Evolutionary conservation across 2,888 invertebrate species (phyloP).

Genomic region (Agonopterix arenella): DNA sequence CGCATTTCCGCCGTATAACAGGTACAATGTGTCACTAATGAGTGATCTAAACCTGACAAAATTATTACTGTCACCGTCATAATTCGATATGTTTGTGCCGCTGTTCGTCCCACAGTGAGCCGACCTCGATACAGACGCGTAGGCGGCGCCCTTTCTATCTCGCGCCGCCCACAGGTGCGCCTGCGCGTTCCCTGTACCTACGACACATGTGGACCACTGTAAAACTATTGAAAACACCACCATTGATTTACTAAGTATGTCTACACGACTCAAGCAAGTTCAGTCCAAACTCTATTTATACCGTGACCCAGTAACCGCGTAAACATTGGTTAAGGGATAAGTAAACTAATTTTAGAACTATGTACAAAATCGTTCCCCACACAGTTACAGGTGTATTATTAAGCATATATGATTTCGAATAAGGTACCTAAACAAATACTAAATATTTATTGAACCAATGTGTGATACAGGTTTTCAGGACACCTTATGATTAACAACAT

Average conservation of each 20-base stretch:
- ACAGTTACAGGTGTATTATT: neutral
- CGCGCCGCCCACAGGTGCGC: conserved; percentile 49
- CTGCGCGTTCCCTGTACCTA: neutral
- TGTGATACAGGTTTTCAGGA: too few relatives aligned
- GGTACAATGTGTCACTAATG: neutral
- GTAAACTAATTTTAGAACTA: neutral
- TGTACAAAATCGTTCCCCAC: neutral
- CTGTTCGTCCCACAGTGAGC: conserved; percentile 18
- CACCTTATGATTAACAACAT: too few relatives aligned
- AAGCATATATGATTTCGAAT: neutral
- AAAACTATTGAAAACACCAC: neutral
- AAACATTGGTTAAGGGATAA: conserved; percentile 1
- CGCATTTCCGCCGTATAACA: too few relatives aligned
- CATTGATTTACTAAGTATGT: neutral
- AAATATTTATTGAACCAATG: too few relatives aligned
- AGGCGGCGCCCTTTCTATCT: conserved; percentile 62
- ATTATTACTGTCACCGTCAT: neutral
- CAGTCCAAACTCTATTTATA: conserved; percentile 3
- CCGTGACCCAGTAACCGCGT: conserved; percentile 7
- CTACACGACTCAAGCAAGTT: neutral
- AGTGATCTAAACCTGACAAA: neutral
- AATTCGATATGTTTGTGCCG: conserved; percentile 3
- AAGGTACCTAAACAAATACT: too few relatives aligned
- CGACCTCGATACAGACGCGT: conserved; percentile 45
- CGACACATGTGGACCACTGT: conserved; percentile 1